Conservation (phyloP, 64 coral and sea anemone species). For the Porites australiensis region DNA sequence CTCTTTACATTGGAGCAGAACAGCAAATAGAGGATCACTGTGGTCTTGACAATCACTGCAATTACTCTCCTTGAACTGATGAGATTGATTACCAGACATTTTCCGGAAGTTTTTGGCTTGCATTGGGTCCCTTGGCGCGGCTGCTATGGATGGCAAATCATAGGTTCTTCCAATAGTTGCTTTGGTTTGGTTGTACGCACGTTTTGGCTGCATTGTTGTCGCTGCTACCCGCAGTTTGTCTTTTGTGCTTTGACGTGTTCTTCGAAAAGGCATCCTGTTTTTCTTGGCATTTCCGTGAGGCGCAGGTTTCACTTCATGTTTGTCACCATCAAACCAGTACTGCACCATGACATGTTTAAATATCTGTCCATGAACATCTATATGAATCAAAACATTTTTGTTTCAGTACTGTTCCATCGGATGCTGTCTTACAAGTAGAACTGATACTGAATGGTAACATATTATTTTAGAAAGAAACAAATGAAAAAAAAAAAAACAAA, state of each 20-base stretch:
- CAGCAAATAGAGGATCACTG: constrained; percentile 11
- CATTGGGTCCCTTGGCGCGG: not conserved
- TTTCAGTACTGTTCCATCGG: too few species aligned
- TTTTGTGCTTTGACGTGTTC: constrained; percentile 9
- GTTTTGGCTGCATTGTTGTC: not conserved
- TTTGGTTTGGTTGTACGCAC: not conserved
- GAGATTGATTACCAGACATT: constrained; percentile 12
- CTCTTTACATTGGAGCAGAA: constrained; percentile 16
- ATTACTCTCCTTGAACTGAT: not conserved
- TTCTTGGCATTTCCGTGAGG: constrained; percentile 42
- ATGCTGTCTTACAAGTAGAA: too few species aligned
- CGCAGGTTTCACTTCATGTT: not conserved
- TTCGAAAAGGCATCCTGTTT: constrained; percentile 3
- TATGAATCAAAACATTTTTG: not conserved
- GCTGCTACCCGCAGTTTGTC: constrained; percentile 3
- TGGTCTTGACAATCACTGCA: not conserved
- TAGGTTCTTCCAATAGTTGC: not conserved
- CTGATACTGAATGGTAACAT: too few species aligned
- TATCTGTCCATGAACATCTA: constrained; percentile 18
- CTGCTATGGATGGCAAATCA: not conserved
- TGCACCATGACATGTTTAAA: constrained; percentile 13
- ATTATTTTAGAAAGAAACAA: too few species aligned
- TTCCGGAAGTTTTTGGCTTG: constrained; percentile 8
- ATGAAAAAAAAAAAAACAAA: not conserved
- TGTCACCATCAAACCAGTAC: constrained; percentile 6